A percentile compares a stretch with the other conserved stretches of the same genome.
Conservation (phyloP, 2,797 vertebrate species). For the Enteromius anoplus region DNA sequence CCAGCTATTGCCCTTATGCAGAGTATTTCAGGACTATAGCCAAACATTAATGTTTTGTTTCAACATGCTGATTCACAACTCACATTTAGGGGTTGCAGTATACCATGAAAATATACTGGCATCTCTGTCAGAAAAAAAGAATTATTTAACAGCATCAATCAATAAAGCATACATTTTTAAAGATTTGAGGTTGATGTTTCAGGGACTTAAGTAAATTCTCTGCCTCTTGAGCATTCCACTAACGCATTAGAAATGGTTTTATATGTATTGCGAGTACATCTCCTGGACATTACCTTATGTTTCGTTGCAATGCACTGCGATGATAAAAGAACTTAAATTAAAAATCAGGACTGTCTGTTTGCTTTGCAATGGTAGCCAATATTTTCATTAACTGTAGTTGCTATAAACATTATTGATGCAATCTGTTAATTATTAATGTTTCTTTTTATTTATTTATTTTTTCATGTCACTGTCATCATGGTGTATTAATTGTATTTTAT, state of each 20-base stretch:
- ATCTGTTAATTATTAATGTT: neutral
- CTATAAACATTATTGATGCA: neutral
- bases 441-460: neutral
- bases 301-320: neutral
- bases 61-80: neutral
- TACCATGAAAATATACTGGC: too few relatives aligned
- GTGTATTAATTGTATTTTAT: neutral
- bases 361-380: neutral
- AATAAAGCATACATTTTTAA: slow-evolving; percentile 61
- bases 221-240: slow-evolving; percentile 1
- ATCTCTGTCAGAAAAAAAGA: slow-evolving; percentile 41
- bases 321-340: neutral
- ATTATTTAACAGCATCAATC: slow-evolving; percentile 59
- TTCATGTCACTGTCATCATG: neutral
- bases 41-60: neutral
- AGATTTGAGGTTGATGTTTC: slow-evolving; percentile 47
- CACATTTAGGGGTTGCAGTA: neutral
- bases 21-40: slow-evolving; percentile 3
- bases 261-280: neutral
- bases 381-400: neutral
- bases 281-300: neutral
- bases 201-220: slow-evolving; percentile 1
- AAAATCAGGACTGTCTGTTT: neutral
- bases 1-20: slow-evolving; percentile 1
- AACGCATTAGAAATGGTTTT: neutral